Evolutionary conservation across 2,797 vertebrate genomes (phyloP).

Genomic region (Botia kubotai): DNA sequence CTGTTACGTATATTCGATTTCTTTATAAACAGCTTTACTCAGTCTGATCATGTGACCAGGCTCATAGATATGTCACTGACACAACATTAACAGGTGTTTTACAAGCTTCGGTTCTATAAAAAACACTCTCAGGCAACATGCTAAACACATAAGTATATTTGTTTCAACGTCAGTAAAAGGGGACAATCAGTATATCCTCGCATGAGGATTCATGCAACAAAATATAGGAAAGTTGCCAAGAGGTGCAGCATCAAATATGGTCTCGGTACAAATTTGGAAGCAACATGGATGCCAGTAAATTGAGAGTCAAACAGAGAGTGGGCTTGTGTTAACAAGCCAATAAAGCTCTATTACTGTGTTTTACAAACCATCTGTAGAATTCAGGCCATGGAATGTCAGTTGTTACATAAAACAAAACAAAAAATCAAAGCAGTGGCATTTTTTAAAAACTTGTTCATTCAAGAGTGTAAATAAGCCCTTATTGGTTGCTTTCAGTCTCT

Average conservation of each 20-base stretch:
- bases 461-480: conserved; percentile 61
- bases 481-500: conserved; percentile 44
- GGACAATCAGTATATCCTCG: conserved; percentile 77
- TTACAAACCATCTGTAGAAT: conserved; percentile 20
- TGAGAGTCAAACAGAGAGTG: conserved; percentile 40
- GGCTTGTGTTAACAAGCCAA: conserved; percentile 16
- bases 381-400: conserved; percentile 31
- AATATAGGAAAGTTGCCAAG: conserved; percentile 67
- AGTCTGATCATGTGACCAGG: conserved; percentile 7
- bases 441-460: conserved; percentile 42
- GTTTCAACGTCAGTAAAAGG: conserved; percentile 71
- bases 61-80: not conserved
- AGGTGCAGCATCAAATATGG: conserved; percentile 58
- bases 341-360: conserved; percentile 27
- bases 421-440: conserved; percentile 48
- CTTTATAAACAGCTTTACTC: not conserved
- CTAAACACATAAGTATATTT: conserved; percentile 77
- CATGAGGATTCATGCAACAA: conserved; percentile 83
- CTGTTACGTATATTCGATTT: not conserved
- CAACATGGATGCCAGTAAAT: conserved; percentile 39
- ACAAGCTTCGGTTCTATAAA: conserved; percentile 37
- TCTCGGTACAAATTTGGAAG: conserved; percentile 59
- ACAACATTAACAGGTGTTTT: not conserved
- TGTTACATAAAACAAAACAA: conserved; percentile 33
- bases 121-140: conserved; percentile 63